Conservation (phyloP, 2,797 vertebrate species). For the Microtus californicus region DNA sequence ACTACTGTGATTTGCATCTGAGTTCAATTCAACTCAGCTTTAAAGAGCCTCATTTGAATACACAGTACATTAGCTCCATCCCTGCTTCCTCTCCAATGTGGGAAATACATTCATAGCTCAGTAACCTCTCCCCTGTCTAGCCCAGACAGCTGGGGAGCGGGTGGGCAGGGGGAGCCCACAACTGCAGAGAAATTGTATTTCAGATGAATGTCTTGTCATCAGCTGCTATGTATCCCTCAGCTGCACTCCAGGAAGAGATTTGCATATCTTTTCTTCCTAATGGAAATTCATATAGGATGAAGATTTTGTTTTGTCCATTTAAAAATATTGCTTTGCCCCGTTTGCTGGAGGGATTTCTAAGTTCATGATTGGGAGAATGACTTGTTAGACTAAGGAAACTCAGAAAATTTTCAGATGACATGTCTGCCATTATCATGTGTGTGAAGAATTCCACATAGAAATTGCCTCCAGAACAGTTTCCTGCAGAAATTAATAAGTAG, state of each 20-base stretch:
- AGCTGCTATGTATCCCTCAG: constrained; percentile 81
- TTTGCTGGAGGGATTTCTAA: constrained; percentile 80
- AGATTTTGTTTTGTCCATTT: constrained; percentile 80
- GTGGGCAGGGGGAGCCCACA: constrained; percentile 69
- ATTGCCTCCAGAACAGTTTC: constrained; percentile 71
- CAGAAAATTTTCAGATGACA: constrained; percentile 75
- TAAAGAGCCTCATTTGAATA: constrained; percentile 87
- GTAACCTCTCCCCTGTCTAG: constrained; percentile 81
- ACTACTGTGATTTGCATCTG: constrained; percentile 84
- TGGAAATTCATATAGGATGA: constrained; percentile 82
- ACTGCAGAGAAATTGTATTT: constrained; percentile 85
- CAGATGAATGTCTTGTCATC: constrained; percentile 84
- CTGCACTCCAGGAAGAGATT: constrained; percentile 74
- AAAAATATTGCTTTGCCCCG: constrained; percentile 66
- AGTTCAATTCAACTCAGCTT: constrained; percentile 84
- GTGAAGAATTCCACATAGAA: constrained; percentile 66
- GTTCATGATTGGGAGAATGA: constrained; percentile 82
- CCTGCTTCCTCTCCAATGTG: constrained; percentile 80
- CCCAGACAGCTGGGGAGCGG: constrained; percentile 75
- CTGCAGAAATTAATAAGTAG: constrained; percentile 75
- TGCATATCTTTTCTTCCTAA: constrained; percentile 85
- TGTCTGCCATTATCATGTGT: constrained; percentile 69
- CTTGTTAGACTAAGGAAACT: constrained; percentile 79
- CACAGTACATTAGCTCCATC: constrained; percentile 83
- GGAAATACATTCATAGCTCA: constrained; percentile 82